Conservation (phyloP, 2,113 vertebrate genomes). For the Corythoichthys intestinalis region DNA sequence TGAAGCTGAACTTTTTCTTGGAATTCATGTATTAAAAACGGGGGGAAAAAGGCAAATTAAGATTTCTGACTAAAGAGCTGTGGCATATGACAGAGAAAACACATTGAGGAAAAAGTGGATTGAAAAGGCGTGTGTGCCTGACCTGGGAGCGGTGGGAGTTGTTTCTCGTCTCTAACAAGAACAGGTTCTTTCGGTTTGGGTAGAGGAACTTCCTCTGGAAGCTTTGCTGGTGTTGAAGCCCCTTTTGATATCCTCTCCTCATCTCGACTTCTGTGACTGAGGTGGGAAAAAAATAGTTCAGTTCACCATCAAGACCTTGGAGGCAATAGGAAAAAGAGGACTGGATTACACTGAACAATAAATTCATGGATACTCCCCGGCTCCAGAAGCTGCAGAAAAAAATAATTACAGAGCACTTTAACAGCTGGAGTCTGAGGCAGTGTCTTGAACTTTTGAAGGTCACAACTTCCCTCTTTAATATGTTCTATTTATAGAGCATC, state of each 20-base stretch:
- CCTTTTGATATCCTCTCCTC: conserved; percentile 86
- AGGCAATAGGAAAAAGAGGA: conserved; percentile 14
- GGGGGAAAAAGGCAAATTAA: conserved; percentile 25
- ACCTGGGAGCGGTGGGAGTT: conserved; percentile 90
- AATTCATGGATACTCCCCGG: conserved; percentile 1
- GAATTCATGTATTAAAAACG: conserved; percentile 34
- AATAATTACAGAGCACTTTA: conserved; percentile 20
- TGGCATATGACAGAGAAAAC: background rate
- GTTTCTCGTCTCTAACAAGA: conserved; percentile 79
- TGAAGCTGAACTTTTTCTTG: conserved; percentile 36
- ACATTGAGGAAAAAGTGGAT: background rate
- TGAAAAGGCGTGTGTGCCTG: conserved; percentile 28
- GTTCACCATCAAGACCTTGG: conserved; percentile 13
- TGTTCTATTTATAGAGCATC: conserved; percentile 66
- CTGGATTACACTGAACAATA: conserved; percentile 1
- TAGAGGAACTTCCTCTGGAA: conserved; percentile 73
- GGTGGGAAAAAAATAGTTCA: conserved; percentile 28
- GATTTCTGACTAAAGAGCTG: conserved; percentile 5
- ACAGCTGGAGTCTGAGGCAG: conserved; percentile 22
- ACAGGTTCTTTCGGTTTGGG: conserved; percentile 80
- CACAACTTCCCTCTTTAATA: conserved; percentile 52
- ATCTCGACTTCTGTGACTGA: conserved; percentile 88
- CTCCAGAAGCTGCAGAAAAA: conserved; percentile 11
- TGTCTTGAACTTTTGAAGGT: conserved; percentile 59
- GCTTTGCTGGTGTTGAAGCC: conserved; percentile 83